Conservation (phyloP, 1,140 invertebrate genomes). For the Neodiprion virginianus region DNA sequence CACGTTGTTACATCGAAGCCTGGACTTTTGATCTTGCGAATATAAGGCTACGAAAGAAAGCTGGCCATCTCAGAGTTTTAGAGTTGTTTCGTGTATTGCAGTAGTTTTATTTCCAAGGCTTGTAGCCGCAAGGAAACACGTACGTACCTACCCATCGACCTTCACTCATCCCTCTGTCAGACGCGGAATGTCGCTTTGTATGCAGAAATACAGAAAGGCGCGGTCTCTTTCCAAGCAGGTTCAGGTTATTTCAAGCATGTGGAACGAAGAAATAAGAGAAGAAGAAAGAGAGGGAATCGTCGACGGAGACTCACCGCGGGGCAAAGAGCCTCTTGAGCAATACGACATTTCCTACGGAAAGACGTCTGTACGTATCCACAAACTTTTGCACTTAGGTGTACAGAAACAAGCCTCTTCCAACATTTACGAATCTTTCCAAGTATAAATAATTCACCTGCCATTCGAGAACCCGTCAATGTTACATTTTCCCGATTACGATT, state of each 20-base stretch:
- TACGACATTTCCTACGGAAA: no score
- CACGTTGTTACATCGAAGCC: no score
- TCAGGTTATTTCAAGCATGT: constrained; percentile 3
- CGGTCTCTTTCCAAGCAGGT: constrained; percentile 2
- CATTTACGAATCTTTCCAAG: no score
- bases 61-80: neutral
- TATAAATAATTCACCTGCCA: no score
- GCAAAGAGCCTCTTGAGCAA: neutral
- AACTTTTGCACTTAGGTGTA: no score
- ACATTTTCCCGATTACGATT: no score
- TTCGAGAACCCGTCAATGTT: no score
- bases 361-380: no score
- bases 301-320: neutral
- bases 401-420: no score
- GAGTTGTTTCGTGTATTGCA: neutral
- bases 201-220: constrained; percentile 7
- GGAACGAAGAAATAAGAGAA: neutral
- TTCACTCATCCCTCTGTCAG: constrained; percentile 5
- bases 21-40: no score
- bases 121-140: neutral
- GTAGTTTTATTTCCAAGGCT: neutral
- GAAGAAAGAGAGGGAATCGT: neutral
- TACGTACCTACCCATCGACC: constrained; percentile 1
- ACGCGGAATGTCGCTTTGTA: neutral
- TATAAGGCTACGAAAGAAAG: neutral